Conservation (phyloP, 2,888 invertebrate genomes). For the Athalia circularis region DNA sequence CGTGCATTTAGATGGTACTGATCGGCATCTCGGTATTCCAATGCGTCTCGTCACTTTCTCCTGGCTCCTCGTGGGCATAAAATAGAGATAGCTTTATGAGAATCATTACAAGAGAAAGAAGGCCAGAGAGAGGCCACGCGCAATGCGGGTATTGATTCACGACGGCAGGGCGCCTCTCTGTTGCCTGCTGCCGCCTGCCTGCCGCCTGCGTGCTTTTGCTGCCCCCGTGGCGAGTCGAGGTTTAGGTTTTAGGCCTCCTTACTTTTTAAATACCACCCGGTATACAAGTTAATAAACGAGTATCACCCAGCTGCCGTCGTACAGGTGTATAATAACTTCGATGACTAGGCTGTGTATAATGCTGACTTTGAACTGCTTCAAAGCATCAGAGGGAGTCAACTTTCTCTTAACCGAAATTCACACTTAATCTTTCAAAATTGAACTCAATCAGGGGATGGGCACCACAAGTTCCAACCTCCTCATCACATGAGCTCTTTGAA, state of each 20-base stretch:
- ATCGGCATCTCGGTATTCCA: conserved; percentile 34
- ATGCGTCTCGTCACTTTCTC: conserved; percentile 62
- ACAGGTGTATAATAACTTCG: conserved; percentile 14
- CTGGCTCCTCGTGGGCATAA: conserved; percentile 47
- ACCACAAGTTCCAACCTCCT: background rate
- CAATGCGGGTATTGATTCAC: conserved; percentile 75
- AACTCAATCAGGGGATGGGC: background rate
- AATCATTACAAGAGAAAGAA: conserved; percentile 71
- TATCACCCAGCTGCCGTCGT: background rate
- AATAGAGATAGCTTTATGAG: conserved; percentile 41
- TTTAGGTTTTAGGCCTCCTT: conserved; percentile 14
- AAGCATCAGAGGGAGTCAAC: conserved; percentile 16
- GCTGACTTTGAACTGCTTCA: conserved; percentile 22
- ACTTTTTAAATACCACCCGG: conserved; percentile 16
- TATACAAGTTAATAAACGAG: conserved; percentile 8
- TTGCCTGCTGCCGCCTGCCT: conserved; percentile 70
- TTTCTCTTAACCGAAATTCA: background rate
- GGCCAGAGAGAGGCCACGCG: conserved; percentile 75
- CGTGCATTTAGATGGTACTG: conserved; percentile 29
- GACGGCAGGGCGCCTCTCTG: conserved; percentile 68
- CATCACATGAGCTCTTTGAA: too few species aligned
- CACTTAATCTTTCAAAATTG: background rate
- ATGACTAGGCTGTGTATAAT: conserved; percentile 18
- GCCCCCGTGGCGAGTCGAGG: conserved; percentile 60
- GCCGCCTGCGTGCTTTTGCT: conserved; percentile 46